phyloP scores from a whole-genome alignment of 2,888 invertebrate genomes.

The Macrophya annulata region DNA sequence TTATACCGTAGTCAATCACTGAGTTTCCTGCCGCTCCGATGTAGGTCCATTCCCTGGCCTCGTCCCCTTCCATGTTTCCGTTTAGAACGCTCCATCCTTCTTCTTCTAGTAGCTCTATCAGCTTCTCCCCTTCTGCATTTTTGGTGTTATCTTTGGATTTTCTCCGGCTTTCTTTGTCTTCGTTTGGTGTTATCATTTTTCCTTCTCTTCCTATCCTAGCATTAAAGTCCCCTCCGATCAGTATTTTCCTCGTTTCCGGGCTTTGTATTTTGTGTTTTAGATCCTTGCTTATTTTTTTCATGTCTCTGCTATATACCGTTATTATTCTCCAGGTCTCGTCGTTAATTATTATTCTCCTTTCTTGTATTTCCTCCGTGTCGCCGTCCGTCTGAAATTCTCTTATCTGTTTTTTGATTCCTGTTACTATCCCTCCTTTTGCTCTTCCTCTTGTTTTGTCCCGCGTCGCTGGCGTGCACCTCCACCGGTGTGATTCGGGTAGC shows the following conservation, averaged over 20 bases:
- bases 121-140: too few relatives aligned
- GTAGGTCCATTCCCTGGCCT: too few relatives aligned
- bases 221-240: too few relatives aligned
- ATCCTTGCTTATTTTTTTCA: not conserved
- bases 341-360: not conserved
- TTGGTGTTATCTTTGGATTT: too few relatives aligned
- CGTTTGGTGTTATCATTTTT: not conserved
- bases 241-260: not conserved
- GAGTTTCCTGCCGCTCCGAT: too few relatives aligned
- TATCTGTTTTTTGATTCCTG: conserved; percentile 1
- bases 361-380: not conserved
- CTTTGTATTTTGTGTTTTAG: not conserved
- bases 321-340: not conserved
- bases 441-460: not conserved
- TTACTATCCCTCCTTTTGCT: not conserved
- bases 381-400: not conserved
- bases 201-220: too few relatives aligned
- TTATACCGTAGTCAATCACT: too few relatives aligned
- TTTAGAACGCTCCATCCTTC: too few relatives aligned
- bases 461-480: not conserved
- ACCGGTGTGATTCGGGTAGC: not conserved
- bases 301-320: conserved; percentile 12
- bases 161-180: not conserved
- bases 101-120: too few relatives aligned
- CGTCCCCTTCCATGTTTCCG: too few relatives aligned